These are phyloP conservation scores for Baryphthengus martii DNA, from an alignment of 2,113 vertebrate genomes.

Conservation along the genomic window DNA sequence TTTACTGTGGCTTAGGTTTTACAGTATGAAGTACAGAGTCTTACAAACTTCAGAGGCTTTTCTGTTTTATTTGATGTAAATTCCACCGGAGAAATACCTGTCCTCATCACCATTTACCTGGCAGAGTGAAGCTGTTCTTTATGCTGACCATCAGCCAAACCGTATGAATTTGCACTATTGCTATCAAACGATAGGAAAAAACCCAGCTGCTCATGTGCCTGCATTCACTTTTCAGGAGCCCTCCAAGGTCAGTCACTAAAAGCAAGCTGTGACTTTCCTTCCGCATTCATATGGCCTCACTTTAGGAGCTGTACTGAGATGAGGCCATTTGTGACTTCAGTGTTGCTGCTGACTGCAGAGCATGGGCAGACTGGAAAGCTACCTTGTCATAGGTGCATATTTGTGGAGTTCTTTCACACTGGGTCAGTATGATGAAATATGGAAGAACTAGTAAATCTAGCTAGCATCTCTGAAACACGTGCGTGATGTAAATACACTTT, in stretches of 20 bases:
- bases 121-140: not conserved
- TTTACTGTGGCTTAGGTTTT: not conserved
- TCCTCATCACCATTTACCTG: not conserved
- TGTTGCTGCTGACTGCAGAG: not conserved
- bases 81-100: not conserved
- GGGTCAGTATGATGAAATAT: not conserved
- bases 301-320: not conserved
- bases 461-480: not conserved
- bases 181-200: not conserved
- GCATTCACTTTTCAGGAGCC: not conserved
- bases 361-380: not conserved
- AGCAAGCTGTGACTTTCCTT: not conserved
- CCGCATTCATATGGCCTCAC: not conserved
- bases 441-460: not conserved
- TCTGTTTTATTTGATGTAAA: not conserved
- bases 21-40: not conserved
- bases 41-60: not conserved
- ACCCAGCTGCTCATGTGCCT: not conserved
- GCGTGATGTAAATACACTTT: not conserved
- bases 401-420: not conserved
- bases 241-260: not conserved
- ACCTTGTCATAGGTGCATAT: not conserved
- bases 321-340: not conserved
- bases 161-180: not conserved
- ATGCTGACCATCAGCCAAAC: not conserved